Conservation (phyloP, 2,888 invertebrate genomes). For the Branchipolynoe longqiensis region DNA sequence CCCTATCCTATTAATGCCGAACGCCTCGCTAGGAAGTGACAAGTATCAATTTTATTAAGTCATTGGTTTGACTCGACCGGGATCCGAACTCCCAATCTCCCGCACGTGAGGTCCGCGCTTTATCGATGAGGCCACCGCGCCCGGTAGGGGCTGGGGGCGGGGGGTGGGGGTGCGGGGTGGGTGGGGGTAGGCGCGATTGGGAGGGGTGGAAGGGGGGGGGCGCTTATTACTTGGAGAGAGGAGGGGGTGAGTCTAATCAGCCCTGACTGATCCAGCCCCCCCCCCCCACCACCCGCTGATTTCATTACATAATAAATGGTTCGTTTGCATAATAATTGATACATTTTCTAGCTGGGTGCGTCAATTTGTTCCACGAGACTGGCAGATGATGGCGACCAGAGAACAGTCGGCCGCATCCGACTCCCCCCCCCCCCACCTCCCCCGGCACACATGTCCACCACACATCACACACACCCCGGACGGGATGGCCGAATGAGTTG, state of each 20-base stretch:
- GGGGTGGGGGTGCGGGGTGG: background rate
- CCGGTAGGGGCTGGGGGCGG: background rate
- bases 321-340: constrained; percentile 48
- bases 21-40: no score
- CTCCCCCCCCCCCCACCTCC: background rate
- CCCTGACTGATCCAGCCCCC: constrained; percentile 79
- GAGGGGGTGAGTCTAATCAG: background rate
- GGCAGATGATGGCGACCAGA: constrained; percentile 8
- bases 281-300: constrained; percentile 79
- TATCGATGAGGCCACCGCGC: no score
- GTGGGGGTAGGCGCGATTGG: background rate
- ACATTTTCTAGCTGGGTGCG: constrained; percentile 43
- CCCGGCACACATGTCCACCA: background rate
- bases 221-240: background rate
- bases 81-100: no score
- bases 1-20: no score
- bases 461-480: background rate
- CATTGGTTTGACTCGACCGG: no score
- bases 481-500: no score
- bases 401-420: background rate
- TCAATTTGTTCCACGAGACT: constrained; percentile 37
- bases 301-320: constrained; percentile 51
- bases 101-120: no score
- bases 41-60: no score
- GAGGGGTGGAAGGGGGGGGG: background rate